phyloP scores from a whole-genome alignment of 2,888 invertebrate genomes.

The Diaphora mendica region DNA sequence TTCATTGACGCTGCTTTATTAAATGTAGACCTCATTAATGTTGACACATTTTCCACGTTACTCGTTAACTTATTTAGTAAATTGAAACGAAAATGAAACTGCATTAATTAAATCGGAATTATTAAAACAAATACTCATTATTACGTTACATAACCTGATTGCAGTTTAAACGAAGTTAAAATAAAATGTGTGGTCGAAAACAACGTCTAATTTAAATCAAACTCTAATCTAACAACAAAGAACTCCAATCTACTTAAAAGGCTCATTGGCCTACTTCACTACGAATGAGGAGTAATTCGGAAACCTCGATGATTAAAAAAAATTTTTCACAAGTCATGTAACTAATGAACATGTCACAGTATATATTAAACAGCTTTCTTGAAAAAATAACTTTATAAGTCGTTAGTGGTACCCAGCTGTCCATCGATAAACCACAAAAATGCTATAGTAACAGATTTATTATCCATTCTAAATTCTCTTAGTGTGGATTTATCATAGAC shows the following conservation, averaged over 20 bases:
- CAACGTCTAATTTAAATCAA: constrained; percentile 19
- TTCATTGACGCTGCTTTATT: constrained; percentile 37
- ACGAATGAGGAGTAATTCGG: constrained; percentile 62
- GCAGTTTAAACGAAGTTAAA: neutral
- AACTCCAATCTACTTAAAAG: constrained; percentile 41
- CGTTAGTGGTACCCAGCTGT: constrained; percentile 22
- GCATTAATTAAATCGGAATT: constrained; percentile 24
- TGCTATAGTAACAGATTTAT: constrained; percentile 19
- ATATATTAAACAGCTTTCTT: constrained; percentile 42
- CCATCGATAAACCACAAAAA: constrained; percentile 44
- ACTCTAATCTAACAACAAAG: constrained; percentile 51
- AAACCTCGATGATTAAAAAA: constrained; percentile 59
- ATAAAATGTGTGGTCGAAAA: constrained; percentile 10
- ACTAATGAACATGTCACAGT: constrained; percentile 62
- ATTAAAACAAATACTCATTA: neutral
- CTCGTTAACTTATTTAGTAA: constrained; percentile 40
- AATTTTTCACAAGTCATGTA: constrained; percentile 58
- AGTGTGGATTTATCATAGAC: neutral
- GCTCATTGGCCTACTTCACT: constrained; percentile 61
- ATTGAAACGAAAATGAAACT: constrained; percentile 41
- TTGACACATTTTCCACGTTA: constrained; percentile 31
- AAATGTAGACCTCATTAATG: constrained; percentile 44
- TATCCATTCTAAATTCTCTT: neutral
- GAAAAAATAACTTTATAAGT: constrained; percentile 26
- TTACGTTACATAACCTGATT: neutral